Evolutionary conservation across 2,797 vertebrate species (phyloP).

Genomic region (Tympanoctomys barrerae): DNA sequence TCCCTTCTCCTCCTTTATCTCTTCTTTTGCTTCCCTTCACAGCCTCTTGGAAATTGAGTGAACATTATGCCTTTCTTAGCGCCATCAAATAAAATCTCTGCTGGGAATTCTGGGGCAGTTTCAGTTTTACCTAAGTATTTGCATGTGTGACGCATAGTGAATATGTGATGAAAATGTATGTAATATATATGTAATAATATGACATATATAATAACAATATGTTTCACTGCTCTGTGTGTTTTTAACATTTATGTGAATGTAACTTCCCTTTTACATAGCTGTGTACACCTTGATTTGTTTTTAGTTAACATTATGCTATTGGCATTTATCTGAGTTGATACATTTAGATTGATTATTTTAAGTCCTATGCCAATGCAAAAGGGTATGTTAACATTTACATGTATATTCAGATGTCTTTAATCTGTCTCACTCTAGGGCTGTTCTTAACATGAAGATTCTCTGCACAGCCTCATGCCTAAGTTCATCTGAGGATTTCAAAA

Average conservation of each 20-base stretch:
- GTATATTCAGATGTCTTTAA: conserved; percentile 1
- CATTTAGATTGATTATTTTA: conserved; percentile 55
- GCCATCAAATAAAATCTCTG: background rate
- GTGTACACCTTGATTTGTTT: conserved; percentile 15
- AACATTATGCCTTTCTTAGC: background rate
- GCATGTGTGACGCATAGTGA: background rate
- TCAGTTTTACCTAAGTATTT: background rate
- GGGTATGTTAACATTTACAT: background rate
- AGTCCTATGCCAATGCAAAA: background rate
- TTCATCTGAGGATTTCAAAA: conserved; percentile 63
- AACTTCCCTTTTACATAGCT: background rate
- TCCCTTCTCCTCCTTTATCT: background rate
- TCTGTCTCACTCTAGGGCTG: background rate
- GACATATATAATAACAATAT: background rate
- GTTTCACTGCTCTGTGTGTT: background rate
- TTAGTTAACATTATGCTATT: background rate
- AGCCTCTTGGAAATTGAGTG: background rate
- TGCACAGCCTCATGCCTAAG: background rate
- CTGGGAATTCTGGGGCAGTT: background rate
- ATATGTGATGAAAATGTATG: background rate
- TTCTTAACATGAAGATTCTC: background rate
- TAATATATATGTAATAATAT: background rate
- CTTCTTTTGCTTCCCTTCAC: background rate
- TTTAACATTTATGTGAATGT: conserved; percentile 7
- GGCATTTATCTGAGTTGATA: conserved; percentile 14